Conservation (phyloP, 2,113 vertebrate genomes). For the Gadus chalcogrammus region DNA sequence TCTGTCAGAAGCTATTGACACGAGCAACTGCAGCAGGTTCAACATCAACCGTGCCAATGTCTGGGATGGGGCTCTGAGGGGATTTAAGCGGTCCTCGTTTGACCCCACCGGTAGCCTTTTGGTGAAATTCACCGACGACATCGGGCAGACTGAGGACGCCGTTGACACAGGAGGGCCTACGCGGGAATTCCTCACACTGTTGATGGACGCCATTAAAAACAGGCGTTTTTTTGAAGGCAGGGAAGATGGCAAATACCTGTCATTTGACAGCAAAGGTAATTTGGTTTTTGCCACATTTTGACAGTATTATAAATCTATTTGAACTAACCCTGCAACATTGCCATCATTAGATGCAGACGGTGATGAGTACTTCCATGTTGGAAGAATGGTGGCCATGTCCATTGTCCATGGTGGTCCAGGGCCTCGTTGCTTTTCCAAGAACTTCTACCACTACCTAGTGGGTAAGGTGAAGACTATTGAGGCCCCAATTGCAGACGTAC, state of each 20-base stretch:
- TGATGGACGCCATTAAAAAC: not conserved
- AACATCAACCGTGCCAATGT: not conserved
- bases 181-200: not conserved
- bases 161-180: not conserved
- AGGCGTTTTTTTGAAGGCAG: not conserved
- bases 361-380: not conserved
- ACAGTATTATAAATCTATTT: not conserved
- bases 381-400: not conserved
- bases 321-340: not conserved
- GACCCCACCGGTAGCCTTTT: not conserved
- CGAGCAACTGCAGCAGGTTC: not conserved
- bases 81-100: not conserved
- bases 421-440: not conserved
- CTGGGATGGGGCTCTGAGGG: not conserved
- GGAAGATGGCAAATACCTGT: not conserved
- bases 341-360: not conserved
- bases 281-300: not conserved
- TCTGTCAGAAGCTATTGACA: not conserved
- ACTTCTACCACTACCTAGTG: not conserved
- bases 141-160: not conserved
- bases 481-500: not conserved
- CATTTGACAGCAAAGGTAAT: not conserved
- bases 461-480: not conserved
- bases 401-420: conserved; percentile 2
- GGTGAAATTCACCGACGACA: not conserved